Conservation (phyloP, 2,797 vertebrate genomes). For the Avahi laniger region DNA sequence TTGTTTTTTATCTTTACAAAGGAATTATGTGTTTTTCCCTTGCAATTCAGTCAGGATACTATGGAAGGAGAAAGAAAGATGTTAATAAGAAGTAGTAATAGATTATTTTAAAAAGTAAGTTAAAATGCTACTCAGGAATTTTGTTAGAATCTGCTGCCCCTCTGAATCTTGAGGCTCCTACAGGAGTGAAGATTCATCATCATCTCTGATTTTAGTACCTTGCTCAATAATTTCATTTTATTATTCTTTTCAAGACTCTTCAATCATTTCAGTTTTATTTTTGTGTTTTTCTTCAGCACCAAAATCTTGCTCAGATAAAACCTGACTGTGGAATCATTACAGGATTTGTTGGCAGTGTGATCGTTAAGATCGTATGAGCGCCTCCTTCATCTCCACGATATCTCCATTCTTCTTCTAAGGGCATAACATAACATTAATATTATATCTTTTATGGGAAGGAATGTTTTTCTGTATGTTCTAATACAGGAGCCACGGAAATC, state of each 20-base stretch:
- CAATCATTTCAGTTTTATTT: slow-evolving; percentile 39
- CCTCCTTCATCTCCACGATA: background rate
- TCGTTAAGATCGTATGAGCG: background rate
- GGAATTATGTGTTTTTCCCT: background rate
- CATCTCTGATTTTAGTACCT: slow-evolving; percentile 37
- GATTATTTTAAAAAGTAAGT: slow-evolving; percentile 15
- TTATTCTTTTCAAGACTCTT: slow-evolving; percentile 47
- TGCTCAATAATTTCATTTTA: slow-evolving; percentile 18
- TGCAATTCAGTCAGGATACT: background rate
- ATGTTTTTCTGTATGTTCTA: background rate
- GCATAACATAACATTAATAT: background rate
- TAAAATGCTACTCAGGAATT: background rate
- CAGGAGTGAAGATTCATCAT: background rate
- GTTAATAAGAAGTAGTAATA: background rate
- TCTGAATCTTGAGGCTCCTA: background rate
- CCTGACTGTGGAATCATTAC: background rate
- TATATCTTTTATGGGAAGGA: background rate
- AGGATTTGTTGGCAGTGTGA: background rate
- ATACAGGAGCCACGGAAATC: slow-evolving; percentile 5
- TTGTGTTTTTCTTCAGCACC: background rate
- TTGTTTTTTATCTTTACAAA: background rate
- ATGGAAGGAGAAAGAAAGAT: background rate
- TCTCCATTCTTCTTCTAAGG: background rate
- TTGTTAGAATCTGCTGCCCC: background rate
- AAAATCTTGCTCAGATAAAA: slow-evolving; percentile 52